Percentiles rank a stretch among this genome's conserved stretches.
Evolutionary conservation across 2,797 vertebrate species (phyloP).

Genomic region (Poecilia wingei): DNA sequence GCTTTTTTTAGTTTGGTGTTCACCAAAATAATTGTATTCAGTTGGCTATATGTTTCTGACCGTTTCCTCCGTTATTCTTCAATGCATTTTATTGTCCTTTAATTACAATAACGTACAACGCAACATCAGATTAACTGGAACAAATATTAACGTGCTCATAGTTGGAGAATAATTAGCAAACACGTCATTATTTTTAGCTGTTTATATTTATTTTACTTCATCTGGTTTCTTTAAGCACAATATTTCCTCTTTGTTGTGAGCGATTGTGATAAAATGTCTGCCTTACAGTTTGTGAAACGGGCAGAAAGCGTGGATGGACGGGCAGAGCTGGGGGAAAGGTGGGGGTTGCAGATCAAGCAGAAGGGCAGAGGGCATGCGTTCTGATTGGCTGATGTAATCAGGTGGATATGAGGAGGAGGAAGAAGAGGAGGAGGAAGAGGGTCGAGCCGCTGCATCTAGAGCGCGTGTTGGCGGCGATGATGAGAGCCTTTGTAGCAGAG

Average conservation of each 20-base stretch:
- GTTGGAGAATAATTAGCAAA: background rate
- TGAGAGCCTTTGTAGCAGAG: constrained; percentile 61
- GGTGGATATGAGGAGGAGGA: constrained; percentile 24
- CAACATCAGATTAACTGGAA: background rate
- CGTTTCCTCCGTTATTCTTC: background rate
- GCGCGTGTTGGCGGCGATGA: constrained; percentile 31
- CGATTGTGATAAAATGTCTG: constrained; percentile 18
- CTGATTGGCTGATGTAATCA: constrained; percentile 60
- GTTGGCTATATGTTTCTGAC: background rate
- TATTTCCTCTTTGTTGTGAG: background rate
- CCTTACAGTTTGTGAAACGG: constrained; percentile 27
- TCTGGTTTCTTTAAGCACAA: background rate
- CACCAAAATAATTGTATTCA: constrained; percentile 8
- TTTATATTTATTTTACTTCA: background rate
- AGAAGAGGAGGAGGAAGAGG: constrained; percentile 17
- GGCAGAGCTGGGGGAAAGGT: constrained; percentile 5
- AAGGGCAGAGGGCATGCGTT: constrained; percentile 50
- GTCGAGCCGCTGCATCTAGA: constrained; percentile 17
- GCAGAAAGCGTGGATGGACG: background rate
- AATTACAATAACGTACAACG: background rate
- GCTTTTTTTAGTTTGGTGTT: background rate
- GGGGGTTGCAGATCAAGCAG: constrained; percentile 34
- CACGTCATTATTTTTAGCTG: background rate
- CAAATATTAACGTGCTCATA: constrained; percentile 1
- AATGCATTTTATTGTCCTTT: background rate